Percentiles rank a stretch among this genome's conserved stretches.
Evolutionary conservation across 1,140 invertebrate species (phyloP).

Genomic region (Notospermus geniculatus): DNA sequence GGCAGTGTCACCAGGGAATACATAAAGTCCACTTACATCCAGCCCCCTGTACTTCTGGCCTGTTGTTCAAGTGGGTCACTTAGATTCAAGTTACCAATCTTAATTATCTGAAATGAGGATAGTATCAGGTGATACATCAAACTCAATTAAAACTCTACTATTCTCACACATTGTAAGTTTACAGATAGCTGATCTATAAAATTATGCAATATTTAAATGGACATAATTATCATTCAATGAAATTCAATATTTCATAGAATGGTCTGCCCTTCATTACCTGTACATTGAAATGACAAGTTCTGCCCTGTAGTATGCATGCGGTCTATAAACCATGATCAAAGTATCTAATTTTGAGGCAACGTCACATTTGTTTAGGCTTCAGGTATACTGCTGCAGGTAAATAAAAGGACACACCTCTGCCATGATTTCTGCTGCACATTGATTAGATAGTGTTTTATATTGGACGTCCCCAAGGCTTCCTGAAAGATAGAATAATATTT

Average conservation of each 20-base stretch:
- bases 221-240: too few relatives aligned
- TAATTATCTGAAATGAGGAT: not conserved
- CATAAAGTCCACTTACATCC: constrained; percentile 10
- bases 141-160: too few relatives aligned
- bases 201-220: not conserved
- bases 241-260: too few relatives aligned
- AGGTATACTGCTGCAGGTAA: too few relatives aligned
- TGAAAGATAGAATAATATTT: too few relatives aligned
- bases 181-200: not conserved
- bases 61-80: constrained; percentile 1
- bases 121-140: not conserved
- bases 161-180: not conserved
- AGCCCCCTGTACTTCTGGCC: constrained; percentile 12
- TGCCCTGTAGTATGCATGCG: too few relatives aligned
- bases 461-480: not conserved
- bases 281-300: too few relatives aligned
- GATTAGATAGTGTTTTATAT: constrained; percentile 6
- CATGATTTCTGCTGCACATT: constrained; percentile 7
- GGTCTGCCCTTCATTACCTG: too few relatives aligned
- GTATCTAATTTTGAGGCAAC: not conserved
- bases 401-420: not conserved
- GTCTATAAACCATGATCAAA: not conserved
- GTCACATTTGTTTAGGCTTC: too few relatives aligned
- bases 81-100: constrained; percentile 4
- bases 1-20: too few relatives aligned